Evolutionary conservation across 2,888 invertebrate species (phyloP).

Genomic region (Acrocyrtus sp.): DNA sequence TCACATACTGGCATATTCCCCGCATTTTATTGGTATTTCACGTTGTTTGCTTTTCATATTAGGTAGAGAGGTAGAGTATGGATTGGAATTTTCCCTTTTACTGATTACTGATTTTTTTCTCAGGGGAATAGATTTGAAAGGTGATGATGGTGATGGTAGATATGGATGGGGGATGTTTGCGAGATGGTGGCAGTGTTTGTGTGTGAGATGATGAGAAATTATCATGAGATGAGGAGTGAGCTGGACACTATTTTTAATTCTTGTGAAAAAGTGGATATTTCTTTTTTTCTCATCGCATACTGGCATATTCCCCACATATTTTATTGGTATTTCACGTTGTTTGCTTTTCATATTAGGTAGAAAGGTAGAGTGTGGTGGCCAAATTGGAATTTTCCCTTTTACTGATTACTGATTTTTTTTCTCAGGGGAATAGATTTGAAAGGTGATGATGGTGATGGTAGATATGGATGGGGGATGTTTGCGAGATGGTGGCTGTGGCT

Average conservation of each 20-base stretch:
- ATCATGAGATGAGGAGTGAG: neutral
- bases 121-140: neutral
- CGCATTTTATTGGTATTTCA: slow-evolving; percentile 25
- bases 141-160: neutral
- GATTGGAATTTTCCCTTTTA: neutral
- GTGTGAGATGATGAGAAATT: neutral
- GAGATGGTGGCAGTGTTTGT: no score
- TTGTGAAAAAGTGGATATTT: slow-evolving; percentile 1
- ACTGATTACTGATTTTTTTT: neutral
- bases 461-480: no score
- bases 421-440: neutral
- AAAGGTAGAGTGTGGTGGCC: neutral
- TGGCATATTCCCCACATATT: no score
- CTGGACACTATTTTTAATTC: slow-evolving; percentile 8
- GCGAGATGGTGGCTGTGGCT: no score
- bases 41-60: slow-evolving; percentile 9
- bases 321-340: slow-evolving; percentile 20
- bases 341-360: slow-evolving; percentile 5
- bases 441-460: neutral
- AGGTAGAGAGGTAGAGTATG: neutral
- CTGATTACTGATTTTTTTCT: neutral
- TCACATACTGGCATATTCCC: no score
- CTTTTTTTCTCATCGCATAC: no score
- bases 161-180: no score
- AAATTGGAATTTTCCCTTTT: neutral